Percentiles rank a stretch among this genome's conserved stretches.
Conservation (phyloP, 2,888 invertebrate genomes). For the Acrobasis suavella region DNA sequence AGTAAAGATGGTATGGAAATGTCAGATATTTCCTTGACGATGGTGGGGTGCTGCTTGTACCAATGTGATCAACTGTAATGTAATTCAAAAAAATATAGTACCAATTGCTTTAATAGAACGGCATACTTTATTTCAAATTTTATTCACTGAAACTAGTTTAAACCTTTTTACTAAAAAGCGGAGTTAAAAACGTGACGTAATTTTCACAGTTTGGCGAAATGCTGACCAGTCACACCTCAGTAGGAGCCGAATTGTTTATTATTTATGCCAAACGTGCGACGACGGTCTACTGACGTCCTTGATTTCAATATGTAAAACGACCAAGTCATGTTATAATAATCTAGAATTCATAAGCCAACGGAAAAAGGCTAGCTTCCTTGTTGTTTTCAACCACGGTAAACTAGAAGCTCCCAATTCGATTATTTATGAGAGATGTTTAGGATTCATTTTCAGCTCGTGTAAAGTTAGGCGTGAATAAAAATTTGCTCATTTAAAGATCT, state of each 20-base stretch:
- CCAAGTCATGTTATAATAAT: conserved; percentile 25
- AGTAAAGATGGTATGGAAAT: neutral
- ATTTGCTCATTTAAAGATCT: conserved; percentile 72
- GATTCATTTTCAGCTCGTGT: conserved; percentile 77
- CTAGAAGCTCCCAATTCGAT: conserved; percentile 49
- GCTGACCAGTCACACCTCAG: conserved; percentile 13
- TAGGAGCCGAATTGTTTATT: conserved; percentile 16
- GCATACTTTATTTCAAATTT: neutral
- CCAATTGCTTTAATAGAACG: neutral
- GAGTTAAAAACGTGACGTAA: neutral
- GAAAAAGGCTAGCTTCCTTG: conserved; percentile 38
- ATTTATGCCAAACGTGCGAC: conserved; percentile 20
- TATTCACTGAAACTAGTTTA: neutral
- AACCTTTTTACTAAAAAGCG: neutral
- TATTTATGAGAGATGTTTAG: conserved; percentile 74
- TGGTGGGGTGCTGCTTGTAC: too few species aligned
- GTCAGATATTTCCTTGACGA: too few species aligned
- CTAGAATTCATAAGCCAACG: conserved; percentile 28
- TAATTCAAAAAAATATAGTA: too few species aligned
- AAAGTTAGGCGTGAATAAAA: conserved; percentile 74
- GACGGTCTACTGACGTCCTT: conserved; percentile 17
- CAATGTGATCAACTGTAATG: too few species aligned
- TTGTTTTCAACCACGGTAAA: conserved; percentile 49
- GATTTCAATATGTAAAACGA: conserved; percentile 20
- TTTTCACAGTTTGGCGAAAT: conserved; percentile 3